These are phyloP conservation scores for Aphelocoma coerulescens DNA, from an alignment of 2,113 vertebrate genomes.

Conservation along the genomic window DNA sequence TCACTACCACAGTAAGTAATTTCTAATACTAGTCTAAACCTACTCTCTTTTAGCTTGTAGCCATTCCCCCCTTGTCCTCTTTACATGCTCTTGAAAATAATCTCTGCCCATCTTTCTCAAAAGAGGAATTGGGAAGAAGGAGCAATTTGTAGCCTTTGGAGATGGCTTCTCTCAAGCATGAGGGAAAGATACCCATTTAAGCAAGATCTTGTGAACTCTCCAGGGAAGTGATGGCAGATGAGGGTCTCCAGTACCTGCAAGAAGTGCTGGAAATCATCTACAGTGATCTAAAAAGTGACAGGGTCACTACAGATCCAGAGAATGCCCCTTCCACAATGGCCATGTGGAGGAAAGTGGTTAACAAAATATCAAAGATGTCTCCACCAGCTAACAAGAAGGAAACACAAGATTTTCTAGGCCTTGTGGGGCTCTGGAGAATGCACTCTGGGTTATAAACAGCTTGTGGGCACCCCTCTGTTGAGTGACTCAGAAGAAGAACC, in stretches of 20 bases:
- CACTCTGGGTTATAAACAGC: neutral
- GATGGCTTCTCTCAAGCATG: neutral
- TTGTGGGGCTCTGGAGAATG: neutral
- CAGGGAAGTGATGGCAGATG: neutral
- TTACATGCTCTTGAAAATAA: neutral
- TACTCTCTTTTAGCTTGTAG: neutral
- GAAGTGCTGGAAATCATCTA: neutral
- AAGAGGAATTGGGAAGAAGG: neutral
- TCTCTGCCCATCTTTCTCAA: neutral
- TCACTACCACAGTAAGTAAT: neutral
- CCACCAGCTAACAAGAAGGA: neutral
- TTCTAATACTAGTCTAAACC: neutral
- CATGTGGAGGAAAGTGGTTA: neutral
- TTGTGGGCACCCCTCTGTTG: accelerated
- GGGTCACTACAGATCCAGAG: neutral
- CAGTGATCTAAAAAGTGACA: neutral
- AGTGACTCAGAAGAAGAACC: neutral
- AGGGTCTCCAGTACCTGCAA: neutral
- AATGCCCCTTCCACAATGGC: neutral
- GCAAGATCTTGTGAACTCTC: neutral
- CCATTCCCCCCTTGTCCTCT: neutral
- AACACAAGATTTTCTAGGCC: neutral
- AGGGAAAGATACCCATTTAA: neutral
- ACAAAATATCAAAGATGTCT: neutral
- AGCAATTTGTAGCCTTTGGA: neutral